A percentile compares a stretch with the other conserved stretches of the same genome.
phyloP scores from a whole-genome alignment of 2,888 invertebrate species.

The Cryptocheilus praepositus region DNA sequence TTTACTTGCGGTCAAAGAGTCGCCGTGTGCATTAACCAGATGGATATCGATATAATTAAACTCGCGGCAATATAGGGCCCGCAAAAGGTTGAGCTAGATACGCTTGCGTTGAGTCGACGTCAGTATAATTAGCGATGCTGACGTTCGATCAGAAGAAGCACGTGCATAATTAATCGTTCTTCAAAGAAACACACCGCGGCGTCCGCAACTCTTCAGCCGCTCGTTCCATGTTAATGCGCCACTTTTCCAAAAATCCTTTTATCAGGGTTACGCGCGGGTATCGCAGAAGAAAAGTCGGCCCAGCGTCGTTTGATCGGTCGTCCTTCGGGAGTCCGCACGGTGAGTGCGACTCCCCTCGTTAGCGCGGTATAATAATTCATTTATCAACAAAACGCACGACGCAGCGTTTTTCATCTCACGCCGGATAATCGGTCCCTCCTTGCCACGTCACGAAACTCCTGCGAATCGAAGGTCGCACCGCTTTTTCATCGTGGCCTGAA shows the following conservation, averaged over 20 bases:
- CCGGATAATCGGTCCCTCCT: slow-evolving; percentile 15
- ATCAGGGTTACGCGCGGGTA: no score
- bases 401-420: no score
- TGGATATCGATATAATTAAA: slow-evolving; percentile 23
- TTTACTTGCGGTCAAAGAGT: slow-evolving; percentile 2
- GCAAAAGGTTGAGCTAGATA: not conserved
- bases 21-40: not conserved
- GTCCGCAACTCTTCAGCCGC: no score
- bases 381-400: no score
- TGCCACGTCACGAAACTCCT: slow-evolving; percentile 3
- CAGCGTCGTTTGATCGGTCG: no score
- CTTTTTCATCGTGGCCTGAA: slow-evolving; percentile 43
- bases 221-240: no score
- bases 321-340: no score
- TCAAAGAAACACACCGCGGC: no score
- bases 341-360: no score
- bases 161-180: not conserved
- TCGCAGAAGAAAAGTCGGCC: no score
- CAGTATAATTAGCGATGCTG: slow-evolving; percentile 12
- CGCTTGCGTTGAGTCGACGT: slow-evolving; percentile 20
- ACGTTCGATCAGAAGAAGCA: slow-evolving; percentile 9
- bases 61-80: slow-evolving; percentile 13
- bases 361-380: no score
- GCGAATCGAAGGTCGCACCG: slow-evolving; percentile 25
- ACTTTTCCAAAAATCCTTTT: no score